These are phyloP conservation scores for Antheraea yamamai DNA, from an alignment of 2,888 invertebrate species.

Conservation along the genomic window DNA sequence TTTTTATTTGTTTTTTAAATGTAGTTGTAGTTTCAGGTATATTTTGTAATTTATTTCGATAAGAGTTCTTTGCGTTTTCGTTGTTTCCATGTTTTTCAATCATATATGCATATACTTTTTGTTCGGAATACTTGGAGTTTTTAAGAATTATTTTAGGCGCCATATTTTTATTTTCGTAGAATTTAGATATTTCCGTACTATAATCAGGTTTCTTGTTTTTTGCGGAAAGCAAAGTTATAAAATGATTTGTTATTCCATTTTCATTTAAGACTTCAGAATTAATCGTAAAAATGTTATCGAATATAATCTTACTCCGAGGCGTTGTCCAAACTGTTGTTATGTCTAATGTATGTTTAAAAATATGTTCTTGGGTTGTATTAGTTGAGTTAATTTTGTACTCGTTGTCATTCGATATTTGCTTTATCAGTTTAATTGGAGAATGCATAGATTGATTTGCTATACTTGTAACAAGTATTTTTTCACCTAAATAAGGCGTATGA, in stretches of 20 bases:
- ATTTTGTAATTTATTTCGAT: background rate
- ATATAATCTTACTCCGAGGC: background rate
- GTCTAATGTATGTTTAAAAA: background rate
- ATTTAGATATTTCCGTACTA: background rate
- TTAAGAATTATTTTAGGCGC: background rate
- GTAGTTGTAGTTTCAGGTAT: background rate
- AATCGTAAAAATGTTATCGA: background rate
- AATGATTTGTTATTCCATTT: background rate
- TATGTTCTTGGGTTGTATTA: background rate
- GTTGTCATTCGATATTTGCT: background rate
- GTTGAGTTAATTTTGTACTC: background rate
- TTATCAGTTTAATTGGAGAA: background rate
- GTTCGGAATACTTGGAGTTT: background rate
- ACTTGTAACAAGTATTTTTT: background rate
- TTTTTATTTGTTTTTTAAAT: background rate
- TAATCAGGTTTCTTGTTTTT: background rate
- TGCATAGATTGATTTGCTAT: background rate
- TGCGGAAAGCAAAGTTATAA: background rate
- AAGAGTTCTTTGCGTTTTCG: background rate
- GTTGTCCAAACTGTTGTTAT: background rate
- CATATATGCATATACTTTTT: background rate
- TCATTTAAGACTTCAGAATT: background rate
- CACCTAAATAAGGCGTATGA: background rate
- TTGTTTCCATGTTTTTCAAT: background rate
- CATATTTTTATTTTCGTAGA: background rate